phyloP scores from a whole-genome alignment of 1,140 invertebrate species.

The Drosophila pallidifrons region DNA sequence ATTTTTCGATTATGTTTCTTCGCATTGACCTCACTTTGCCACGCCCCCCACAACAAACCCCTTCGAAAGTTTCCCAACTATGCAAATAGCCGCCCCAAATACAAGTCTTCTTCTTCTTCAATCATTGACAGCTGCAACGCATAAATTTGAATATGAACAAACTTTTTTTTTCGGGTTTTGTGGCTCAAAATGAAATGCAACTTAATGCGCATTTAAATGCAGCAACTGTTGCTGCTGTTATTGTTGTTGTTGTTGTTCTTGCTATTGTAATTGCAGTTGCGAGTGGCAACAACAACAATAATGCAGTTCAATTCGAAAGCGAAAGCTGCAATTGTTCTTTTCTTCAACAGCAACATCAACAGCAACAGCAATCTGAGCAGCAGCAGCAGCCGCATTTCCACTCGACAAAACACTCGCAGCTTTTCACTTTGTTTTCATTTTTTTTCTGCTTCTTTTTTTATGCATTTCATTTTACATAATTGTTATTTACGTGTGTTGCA shows the following conservation, averaged over 20 bases:
- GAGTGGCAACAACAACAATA: conserved; percentile 10
- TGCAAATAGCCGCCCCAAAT: conserved; percentile 47
- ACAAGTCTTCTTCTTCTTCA: too few species aligned
- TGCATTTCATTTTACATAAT: conserved; percentile 42
- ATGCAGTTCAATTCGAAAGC: conserved; percentile 49
- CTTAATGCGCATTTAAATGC: conserved; percentile 71
- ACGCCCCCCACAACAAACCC: conserved; percentile 9
- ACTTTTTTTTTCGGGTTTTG: conserved; percentile 22
- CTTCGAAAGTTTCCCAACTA: conserved; percentile 22
- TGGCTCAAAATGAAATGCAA: conserved; percentile 60
- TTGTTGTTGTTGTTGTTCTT: conserved; percentile 11
- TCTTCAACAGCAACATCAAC: conserved; percentile 9
- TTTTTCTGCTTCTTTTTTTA: not conserved
- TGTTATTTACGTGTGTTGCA: conserved; percentile 57
- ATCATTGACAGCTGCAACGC: conserved; percentile 46
- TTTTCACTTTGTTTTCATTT: conserved; percentile 52
- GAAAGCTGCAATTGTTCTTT: conserved; percentile 56
- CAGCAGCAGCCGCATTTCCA: conserved; percentile 37
- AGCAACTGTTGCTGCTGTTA: conserved; percentile 16
- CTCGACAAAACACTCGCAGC: conserved; percentile 39
- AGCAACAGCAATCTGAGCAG: conserved; percentile 26
- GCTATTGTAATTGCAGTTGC: conserved; percentile 10
- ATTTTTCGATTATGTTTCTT: not conserved
- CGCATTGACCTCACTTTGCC: conserved; percentile 8
- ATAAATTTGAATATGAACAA: conserved; percentile 68